phyloP scores from a whole-genome alignment of 2,113 vertebrate genomes.

The Indicator indicator region DNA sequence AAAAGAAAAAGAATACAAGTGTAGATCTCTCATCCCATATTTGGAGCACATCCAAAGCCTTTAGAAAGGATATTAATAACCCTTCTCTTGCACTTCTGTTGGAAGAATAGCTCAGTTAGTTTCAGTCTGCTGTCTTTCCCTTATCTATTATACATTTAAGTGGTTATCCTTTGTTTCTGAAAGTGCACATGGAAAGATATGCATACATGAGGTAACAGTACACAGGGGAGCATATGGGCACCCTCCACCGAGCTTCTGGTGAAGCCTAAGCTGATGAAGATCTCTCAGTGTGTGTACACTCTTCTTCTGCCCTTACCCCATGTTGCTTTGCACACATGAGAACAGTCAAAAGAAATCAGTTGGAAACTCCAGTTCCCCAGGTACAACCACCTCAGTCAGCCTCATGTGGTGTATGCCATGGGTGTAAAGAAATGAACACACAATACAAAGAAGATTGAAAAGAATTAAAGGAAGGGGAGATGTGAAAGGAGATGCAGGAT shows the following conservation, averaged over 20 bases:
- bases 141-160: slow-evolving; percentile 46
- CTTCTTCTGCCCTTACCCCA: neutral
- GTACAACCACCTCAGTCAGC: neutral
- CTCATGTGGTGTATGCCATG: accelerated
- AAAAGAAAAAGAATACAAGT: slow-evolving; percentile 32
- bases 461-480: neutral
- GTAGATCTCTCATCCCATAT: slow-evolving; percentile 3
- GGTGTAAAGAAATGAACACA: neutral
- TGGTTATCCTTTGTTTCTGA: neutral
- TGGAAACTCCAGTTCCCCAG: neutral
- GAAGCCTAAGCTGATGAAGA: neutral
- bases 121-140: slow-evolving; percentile 38
- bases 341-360: neutral
- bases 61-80: slow-evolving; percentile 53
- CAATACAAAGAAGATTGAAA: neutral
- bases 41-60: slow-evolving; percentile 36
- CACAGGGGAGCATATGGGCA: neutral
- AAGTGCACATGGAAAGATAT: neutral
- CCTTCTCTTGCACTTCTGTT: neutral
- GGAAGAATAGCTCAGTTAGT: slow-evolving; percentile 50
- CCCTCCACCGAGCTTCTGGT: neutral
- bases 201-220: neutral
- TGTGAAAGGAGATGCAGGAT: accelerated
- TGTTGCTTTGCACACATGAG: accelerated
- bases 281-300: too few species aligned